Base-by-base conservation (phyloP, 2,888 invertebrate species). In the Pteria penguin region DNA sequence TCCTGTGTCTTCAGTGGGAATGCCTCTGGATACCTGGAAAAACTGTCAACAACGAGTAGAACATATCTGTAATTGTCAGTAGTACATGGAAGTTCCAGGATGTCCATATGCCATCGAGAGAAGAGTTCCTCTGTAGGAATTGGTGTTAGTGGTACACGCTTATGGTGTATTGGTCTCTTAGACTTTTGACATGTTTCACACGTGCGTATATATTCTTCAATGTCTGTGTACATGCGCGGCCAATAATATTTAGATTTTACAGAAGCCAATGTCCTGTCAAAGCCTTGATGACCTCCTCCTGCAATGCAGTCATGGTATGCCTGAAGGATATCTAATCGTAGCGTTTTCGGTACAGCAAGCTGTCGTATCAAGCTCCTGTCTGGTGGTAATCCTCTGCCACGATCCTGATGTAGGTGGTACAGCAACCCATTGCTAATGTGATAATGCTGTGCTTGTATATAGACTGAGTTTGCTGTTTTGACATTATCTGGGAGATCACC, bases 1-100 rank as follows among this genome's bases (percentile, higher is more conserved):
- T 81, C 78, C 60, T 65, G 60, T 27, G 74, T 71, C 33, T 67
- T 57, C 18, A 82, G 24, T 26, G 81, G 80, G 24, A 81, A 74
- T 29, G 79, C 81, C 61, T 84, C 81, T 66, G 65, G 52, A 76
- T 76, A 82, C 52, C 72, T 75, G 2, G 79, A 73, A 29, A 76
- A 72, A 0, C 73, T 55, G 62, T 80, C 81, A 29, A 80, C 74
- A 14, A 81, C 24, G 2, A 84, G 67, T 2, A 82, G 72, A 3
- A 82, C 61, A 27, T 81, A 80, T 45, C 72, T 76, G 29, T 74
- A 76, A 11, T 73, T 73, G 5, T 76, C 76, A 4, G 78, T 55
- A 11, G 45, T 27, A 24, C 68, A 58, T n/a, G 73, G 26, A 1
- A 75, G 69, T 26, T 76, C 76, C 4, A 81, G 14, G 36, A 81